phyloP scores from a whole-genome alignment of 1,140 invertebrate genomes.

The Apis cerana region DNA sequence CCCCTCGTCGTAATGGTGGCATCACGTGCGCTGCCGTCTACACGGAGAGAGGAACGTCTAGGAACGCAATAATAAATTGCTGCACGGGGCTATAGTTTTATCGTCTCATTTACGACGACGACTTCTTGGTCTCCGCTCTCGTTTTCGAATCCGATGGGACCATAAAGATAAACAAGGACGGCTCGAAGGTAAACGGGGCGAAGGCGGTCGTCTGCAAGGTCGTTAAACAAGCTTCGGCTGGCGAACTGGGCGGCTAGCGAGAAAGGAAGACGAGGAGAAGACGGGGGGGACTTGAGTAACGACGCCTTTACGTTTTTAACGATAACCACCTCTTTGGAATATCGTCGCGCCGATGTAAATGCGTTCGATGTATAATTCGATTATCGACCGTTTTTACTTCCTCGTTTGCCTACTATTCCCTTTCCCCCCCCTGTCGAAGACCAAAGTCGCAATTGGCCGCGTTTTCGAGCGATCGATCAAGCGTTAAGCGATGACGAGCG shows the following conservation, averaged over 20 bases:
- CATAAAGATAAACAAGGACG: constrained; percentile 63
- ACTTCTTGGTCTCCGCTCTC: constrained; percentile 13
- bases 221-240: constrained; percentile 33
- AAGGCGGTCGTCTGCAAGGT: constrained; percentile 28
- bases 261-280: not conserved
- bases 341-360: constrained; percentile 1
- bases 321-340: not conserved
- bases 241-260: not conserved
- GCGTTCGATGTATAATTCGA: constrained; percentile 21
- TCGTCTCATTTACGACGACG: constrained; percentile 57
- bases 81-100: constrained; percentile 61
- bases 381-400: not conserved
- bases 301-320: constrained; percentile 12
- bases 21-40: constrained; percentile 32
- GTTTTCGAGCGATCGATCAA: constrained; percentile 4
- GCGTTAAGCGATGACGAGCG: not conserved
- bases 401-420: not conserved
- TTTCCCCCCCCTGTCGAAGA: not conserved
- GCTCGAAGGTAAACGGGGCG: constrained; percentile 36
- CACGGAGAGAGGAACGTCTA: not conserved
- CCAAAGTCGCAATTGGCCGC: constrained; percentile 5
- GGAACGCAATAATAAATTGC: constrained; percentile 58
- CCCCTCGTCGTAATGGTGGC: constrained; percentile 41
- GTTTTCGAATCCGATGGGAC: constrained; percentile 63
- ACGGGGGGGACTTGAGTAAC: constrained; percentile 12